phyloP scores from a whole-genome alignment of 2,797 vertebrate species.

The Ispidina lecontei region DNA sequence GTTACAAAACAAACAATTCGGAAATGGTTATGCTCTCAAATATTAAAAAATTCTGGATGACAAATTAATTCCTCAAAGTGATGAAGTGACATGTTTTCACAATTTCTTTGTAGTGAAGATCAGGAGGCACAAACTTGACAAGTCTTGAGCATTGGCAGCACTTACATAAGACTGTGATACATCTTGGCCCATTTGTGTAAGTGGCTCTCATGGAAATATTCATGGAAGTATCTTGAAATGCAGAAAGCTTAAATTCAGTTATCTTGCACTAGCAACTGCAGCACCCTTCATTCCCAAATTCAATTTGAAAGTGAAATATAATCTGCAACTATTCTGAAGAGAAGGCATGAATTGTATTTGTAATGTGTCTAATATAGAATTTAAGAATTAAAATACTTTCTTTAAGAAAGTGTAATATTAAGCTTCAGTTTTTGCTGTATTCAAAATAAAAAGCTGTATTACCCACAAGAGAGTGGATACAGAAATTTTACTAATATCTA shows the following conservation, averaged over 20 bases:
- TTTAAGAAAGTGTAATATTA: not conserved
- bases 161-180: not conserved
- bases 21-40: conserved; percentile 22
- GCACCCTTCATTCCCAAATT: not conserved
- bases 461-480: not conserved
- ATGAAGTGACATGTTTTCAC: conserved; percentile 25
- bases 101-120: conserved; percentile 37
- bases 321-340: not conserved
- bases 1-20: conserved; percentile 59
- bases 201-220: not conserved
- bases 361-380: not conserved
- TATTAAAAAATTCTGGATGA: conserved; percentile 61
- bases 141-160: not conserved
- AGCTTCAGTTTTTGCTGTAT: not conserved
- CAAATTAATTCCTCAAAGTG: conserved; percentile 54
- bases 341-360: not conserved
- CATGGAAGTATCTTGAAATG: not conserved
- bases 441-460: not conserved
- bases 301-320: not conserved
- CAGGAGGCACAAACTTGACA: conserved; percentile 38
- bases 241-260: not conserved
- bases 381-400: not conserved
- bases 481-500: not conserved
- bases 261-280: not conserved
- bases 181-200: conserved; percentile 29